Base-by-base conservation (phyloP, 2,888 invertebrate genomes). In the Phorcus lineatus region DNA sequence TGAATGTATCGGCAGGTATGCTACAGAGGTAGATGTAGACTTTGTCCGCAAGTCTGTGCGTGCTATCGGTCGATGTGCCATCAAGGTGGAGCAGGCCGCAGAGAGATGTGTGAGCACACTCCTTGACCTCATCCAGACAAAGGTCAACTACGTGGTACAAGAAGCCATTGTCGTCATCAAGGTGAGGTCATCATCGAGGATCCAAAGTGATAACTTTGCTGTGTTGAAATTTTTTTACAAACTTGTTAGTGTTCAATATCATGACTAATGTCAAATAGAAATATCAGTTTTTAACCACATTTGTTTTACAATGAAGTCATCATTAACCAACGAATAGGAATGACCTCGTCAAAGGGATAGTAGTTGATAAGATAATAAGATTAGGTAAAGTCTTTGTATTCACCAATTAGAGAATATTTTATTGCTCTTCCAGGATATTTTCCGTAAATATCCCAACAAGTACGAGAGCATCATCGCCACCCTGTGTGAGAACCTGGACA, bases 131-230 rank as follows among this genome's bases (percentile, higher is more conserved):
- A 99, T 99, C 91, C 99, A 99, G 94, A 99, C 99, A 0, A 99
- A 99, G 94, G 99, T 96, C 87, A 99, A 99, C 95, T 99, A 99
- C 93, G 99, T 99, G 19, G 99, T 99, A 0, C 99, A 99, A 93
- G 99, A 99, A 93, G 99, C 99, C 0, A 99, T 99, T 84, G 99
- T 99, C 16, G 99, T 99, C 28, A 99, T 99, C 91, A 99, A 99
- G 94, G 91, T 91, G 82, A 78, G 77, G 47, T 11, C 36, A 36
- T 6, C 36, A 7, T 7, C 7, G 36, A 36, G 36, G n/a, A n/a
- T n/a, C n/a, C n/a, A n/a, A n/a, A n/a, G n/a, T n/a, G n/a, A n/a
- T n/a, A 36, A 36, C 36, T 36, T 36, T 36, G 3, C 7, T 6
- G 36, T 36, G 7, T 36, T 36, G 36, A 7, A 3, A 36, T 6